Percentiles rank a stretch among this genome's conserved stretches.
Evolutionary conservation across 30 jellyfish, hydroid and myxozoan species (phyloP).

Genomic region (Turritopsis rubra): DNA sequence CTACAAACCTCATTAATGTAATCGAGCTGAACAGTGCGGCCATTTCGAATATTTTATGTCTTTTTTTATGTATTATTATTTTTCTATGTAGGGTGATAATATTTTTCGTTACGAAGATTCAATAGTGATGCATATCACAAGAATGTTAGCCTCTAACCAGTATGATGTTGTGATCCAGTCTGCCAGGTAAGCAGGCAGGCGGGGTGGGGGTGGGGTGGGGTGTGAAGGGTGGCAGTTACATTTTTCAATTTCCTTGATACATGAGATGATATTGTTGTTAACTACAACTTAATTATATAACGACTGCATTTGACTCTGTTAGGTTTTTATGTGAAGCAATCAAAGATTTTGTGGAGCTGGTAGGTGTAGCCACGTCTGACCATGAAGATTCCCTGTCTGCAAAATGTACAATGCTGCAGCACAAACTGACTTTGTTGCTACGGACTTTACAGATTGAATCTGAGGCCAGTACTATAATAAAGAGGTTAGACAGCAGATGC

Average conservation of each 20-base stretch:
- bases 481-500: constrained; percentile 31
- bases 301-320: too few relatives aligned
- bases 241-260: too few relatives aligned
- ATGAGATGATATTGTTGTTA: too few relatives aligned
- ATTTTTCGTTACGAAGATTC: constrained; percentile 89
- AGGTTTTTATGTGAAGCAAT: constrained; percentile 82
- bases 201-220: not conserved
- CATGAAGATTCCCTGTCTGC: constrained; percentile 63
- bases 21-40: too few relatives aligned
- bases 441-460: constrained; percentile 84
- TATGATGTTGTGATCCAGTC: constrained; percentile 80
- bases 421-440: constrained; percentile 69
- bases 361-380: constrained; percentile 52
- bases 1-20: too few relatives aligned
- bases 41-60: not conserved
- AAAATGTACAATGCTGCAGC: constrained; percentile 59
- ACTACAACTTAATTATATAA: too few relatives aligned
- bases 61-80: not conserved
- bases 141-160: constrained; percentile 88
- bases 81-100: constrained; percentile 54
- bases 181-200: constrained; percentile 47
- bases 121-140: constrained; percentile 80
- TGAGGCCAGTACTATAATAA: constrained; percentile 48
- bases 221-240: too few relatives aligned
- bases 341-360: constrained; percentile 78